phyloP scores from a whole-genome alignment of 2,888 invertebrate species.

The Hofmannophila pseudospretella region DNA sequence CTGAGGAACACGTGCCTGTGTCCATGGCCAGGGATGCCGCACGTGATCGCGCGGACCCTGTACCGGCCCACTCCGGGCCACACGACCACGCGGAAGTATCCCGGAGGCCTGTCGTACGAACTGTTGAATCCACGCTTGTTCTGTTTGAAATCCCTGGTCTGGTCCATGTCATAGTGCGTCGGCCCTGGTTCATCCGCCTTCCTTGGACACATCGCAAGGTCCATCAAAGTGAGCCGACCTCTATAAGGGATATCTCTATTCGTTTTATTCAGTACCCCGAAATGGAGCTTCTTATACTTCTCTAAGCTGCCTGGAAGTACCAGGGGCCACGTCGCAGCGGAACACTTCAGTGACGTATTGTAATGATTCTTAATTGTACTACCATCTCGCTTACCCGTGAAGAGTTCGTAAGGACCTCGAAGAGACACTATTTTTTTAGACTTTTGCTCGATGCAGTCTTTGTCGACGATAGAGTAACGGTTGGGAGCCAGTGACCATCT shows the following conservation, averaged over 20 bases:
- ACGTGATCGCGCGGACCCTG: constrained; percentile 20
- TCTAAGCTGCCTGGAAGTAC: constrained; percentile 47
- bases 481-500: constrained; percentile 58
- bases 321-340: constrained; percentile 56
- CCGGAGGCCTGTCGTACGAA: constrained; percentile 52
- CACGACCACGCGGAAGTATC: constrained; percentile 47
- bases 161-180: constrained; percentile 48
- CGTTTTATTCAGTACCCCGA: constrained; percentile 61
- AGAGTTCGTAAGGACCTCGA: constrained; percentile 62
- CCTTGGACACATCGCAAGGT: constrained; percentile 65
- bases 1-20: constrained; percentile 56
- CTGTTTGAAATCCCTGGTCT: constrained; percentile 34
- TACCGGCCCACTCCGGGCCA: constrained; percentile 69
- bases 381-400: constrained; percentile 69
- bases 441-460: constrained; percentile 49
- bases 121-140: constrained; percentile 52
- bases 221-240: constrained; percentile 63
- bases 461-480: constrained; percentile 55
- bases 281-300: constrained; percentile 43
- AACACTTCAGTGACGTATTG: constrained; percentile 35
- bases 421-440: constrained; percentile 52
- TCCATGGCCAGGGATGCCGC: constrained; percentile 47
- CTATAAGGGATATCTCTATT: constrained; percentile 47
- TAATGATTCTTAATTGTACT: constrained; percentile 75
- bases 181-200: constrained; percentile 74